Percentiles rank a stretch among this genome's conserved stretches.
phyloP scores from a whole-genome alignment of 2,113 vertebrate genomes.

The Cranoglanis bouderius region DNA sequence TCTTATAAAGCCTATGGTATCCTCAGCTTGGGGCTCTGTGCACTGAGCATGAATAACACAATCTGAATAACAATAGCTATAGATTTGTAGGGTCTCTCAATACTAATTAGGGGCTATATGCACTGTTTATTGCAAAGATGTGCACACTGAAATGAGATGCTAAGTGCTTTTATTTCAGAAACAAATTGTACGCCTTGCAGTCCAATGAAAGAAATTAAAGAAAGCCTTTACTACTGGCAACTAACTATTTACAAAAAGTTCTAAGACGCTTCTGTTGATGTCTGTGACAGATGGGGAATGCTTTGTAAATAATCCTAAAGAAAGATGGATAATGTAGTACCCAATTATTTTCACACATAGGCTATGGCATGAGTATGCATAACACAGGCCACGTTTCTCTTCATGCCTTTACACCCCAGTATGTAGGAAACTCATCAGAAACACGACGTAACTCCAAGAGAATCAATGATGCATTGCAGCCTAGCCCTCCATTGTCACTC shows the following conservation, averaged over 20 bases:
- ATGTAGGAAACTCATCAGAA: neutral
- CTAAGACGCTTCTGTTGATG: neutral
- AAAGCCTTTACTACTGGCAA: conserved; percentile 17
- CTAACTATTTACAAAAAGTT: conserved; percentile 13
- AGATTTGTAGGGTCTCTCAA: conserved; percentile 76
- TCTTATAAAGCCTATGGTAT: conserved; percentile 66
- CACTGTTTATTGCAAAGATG: conserved; percentile 71
- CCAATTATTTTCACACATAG: conserved; percentile 6
- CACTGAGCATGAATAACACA: conserved; percentile 75
- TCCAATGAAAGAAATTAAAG: conserved; percentile 28
- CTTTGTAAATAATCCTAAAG: neutral
- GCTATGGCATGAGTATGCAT: neutral
- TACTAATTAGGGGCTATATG: conserved; percentile 78
- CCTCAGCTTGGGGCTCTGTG: conserved; percentile 65
- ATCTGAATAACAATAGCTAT: conserved; percentile 80
- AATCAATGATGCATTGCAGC: conserved; percentile 24
- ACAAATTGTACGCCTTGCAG: conserved; percentile 54
- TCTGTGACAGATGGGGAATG: neutral
- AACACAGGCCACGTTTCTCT: neutral
- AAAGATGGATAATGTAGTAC: neutral
- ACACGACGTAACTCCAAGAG: neutral
- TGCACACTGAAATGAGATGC: conserved; percentile 67
- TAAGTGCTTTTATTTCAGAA: conserved; percentile 57
- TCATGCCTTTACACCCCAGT: conserved; percentile 7
- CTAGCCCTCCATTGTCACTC: conserved; percentile 44